Evolutionary conservation across 1,140 invertebrate genomes (phyloP).

Genomic region (Aphelenchoides besseyi): DNA sequence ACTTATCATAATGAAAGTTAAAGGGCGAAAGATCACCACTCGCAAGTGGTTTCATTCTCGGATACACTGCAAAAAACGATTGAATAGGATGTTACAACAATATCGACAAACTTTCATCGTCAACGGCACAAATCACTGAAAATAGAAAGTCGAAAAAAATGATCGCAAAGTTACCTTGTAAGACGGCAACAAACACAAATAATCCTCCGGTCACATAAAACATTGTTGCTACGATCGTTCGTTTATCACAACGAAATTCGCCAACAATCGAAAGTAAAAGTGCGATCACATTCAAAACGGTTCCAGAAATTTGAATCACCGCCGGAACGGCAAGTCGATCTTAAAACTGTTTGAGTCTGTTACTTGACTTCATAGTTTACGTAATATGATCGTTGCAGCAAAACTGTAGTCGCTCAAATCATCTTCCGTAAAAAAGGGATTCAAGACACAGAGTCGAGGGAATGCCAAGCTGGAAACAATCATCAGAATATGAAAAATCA

Average conservation of each 20-base stretch:
- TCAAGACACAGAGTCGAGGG: slow-evolving; percentile 30
- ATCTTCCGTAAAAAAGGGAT: slow-evolving; percentile 31
- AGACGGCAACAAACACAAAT: slow-evolving; percentile 28
- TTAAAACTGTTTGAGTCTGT: slow-evolving; percentile 11
- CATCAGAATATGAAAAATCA: no score
- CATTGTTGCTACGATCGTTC: slow-evolving; percentile 29
- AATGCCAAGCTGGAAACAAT: no score
- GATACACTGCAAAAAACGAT: slow-evolving; percentile 18
- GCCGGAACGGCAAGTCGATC: slow-evolving; percentile 30
- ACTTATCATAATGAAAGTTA: slow-evolving; percentile 30
- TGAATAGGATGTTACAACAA: no score
- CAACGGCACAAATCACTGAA: slow-evolving; percentile 37
- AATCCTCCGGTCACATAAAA: slow-evolving; percentile 35
- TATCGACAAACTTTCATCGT: slow-evolving; percentile 35
- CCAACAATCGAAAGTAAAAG: slow-evolving; percentile 31
- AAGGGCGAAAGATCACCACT: slow-evolving; percentile 35
- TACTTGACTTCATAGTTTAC: neutral
- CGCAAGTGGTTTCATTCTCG: slow-evolving; percentile 38
- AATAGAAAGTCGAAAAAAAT: no score
- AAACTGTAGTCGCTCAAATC: slow-evolving; percentile 38
- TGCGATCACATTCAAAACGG: slow-evolving; percentile 24
- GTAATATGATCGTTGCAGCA: slow-evolving; percentile 30
- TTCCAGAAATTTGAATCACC: slow-evolving; percentile 28
- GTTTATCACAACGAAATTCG: slow-evolving; percentile 17
- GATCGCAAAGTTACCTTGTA: no score